Evolutionary conservation across 2,113 vertebrate genomes (phyloP).

Genomic region (Rhegmatorhina hoffmannsi): DNA sequence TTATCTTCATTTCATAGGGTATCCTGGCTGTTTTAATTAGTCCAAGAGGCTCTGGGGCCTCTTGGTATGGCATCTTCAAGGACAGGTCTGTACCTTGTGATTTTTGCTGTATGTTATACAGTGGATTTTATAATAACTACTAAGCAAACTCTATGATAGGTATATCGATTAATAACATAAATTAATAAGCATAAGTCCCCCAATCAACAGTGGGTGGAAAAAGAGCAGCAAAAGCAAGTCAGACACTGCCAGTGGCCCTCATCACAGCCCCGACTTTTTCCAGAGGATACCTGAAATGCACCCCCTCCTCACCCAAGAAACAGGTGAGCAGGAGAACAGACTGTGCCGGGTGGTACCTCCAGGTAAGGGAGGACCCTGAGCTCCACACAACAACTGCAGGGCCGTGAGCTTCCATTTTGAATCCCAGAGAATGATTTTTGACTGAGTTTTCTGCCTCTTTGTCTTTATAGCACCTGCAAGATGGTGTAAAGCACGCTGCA

Average conservation of each 20-base stretch:
- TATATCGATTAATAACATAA: too few relatives aligned
- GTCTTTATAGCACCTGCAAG: neutral
- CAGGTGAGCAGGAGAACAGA: accelerated
- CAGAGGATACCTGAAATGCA: neutral
- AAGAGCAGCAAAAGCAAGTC: neutral
- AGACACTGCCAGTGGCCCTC: accelerated
- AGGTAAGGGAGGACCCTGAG: accelerated
- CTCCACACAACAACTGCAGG: neutral
- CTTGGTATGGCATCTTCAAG: too few relatives aligned
- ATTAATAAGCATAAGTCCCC: too few relatives aligned
- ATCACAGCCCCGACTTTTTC: neutral
- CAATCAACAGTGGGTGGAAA: neutral
- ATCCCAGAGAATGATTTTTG: neutral
- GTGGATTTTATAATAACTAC: too few relatives aligned
- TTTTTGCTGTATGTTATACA: too few relatives aligned
- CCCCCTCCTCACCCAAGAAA: neutral
- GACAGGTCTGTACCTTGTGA: too few relatives aligned
- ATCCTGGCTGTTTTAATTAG: too few relatives aligned
- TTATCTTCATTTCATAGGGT: too few relatives aligned
- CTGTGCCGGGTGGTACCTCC: neutral
- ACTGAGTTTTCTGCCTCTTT: neutral
- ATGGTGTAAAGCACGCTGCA: neutral
- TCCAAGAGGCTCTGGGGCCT: too few relatives aligned
- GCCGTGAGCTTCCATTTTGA: neutral
- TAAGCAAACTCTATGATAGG: too few relatives aligned